Evolutionary conservation across 2,113 vertebrate species (phyloP).

Genomic region (Brachypteracias leptosomus): DNA sequence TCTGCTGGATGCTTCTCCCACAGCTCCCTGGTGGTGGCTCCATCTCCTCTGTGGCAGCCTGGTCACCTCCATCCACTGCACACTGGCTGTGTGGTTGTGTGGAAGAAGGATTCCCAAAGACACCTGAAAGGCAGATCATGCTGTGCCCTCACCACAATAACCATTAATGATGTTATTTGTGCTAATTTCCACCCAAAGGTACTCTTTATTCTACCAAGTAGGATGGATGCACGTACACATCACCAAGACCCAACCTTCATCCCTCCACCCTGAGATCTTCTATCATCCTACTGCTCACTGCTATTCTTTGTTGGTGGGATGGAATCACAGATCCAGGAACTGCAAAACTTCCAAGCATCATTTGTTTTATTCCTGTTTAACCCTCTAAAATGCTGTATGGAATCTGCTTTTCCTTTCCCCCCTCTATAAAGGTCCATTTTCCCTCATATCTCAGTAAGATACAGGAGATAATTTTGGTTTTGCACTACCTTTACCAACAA

Average conservation of each 20-base stretch:
- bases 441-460: no score
- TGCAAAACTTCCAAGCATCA: fast-evolving
- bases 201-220: neutral
- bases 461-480: neutral
- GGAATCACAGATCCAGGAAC: neutral
- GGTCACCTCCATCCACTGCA: constrained; percentile 64
- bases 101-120: constrained; percentile 76
- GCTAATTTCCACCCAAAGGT: neutral
- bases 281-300: neutral
- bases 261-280: neutral
- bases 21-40: constrained; percentile 69
- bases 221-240: neutral
- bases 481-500: constrained; percentile 85
- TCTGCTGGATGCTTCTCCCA: constrained; percentile 63
- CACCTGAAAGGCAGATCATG: constrained; percentile 68
- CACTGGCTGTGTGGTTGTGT: constrained; percentile 41
- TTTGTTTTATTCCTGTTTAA: neutral
- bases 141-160: neutral
- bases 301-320: neutral
- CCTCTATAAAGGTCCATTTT: neutral
- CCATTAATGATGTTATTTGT: no score
- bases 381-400: neutral
- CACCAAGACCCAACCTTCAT: neutral
- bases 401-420: neutral
- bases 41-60: constrained; percentile 9